phyloP scores from a whole-genome alignment of 2,113 vertebrate genomes.

The Pseudorhombus dupliciocellatus region DNA sequence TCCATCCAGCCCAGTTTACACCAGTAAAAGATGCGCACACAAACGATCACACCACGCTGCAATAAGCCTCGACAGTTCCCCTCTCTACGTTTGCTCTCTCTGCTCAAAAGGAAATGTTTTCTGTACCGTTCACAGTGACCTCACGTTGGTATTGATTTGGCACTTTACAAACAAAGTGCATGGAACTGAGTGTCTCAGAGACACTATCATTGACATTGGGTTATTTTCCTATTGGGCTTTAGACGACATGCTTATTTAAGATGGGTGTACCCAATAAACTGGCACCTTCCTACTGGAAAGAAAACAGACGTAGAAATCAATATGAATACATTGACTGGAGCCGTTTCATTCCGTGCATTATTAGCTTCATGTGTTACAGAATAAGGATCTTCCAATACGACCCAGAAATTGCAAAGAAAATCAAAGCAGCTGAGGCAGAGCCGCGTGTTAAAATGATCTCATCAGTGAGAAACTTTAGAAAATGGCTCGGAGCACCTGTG shows the following conservation, averaged over 20 bases:
- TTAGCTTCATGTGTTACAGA: background rate
- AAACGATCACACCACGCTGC: conserved; percentile 33
- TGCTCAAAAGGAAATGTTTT: conserved; percentile 29
- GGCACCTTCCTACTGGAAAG: too few relatives aligned
- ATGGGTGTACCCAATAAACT: too few relatives aligned
- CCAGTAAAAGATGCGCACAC: conserved; percentile 48
- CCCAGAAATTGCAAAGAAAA: conserved; percentile 1
- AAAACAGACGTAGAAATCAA: too few relatives aligned
- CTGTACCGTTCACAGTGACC: background rate
- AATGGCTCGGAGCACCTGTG: conserved; percentile 17
- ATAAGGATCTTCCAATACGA: conserved; percentile 3
- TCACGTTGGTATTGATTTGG: too few relatives aligned
- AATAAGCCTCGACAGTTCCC: conserved; percentile 38
- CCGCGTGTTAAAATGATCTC: conserved; percentile 13
- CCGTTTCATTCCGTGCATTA: too few relatives aligned
- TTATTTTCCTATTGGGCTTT: too few relatives aligned
- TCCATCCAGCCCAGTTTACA: conserved; percentile 27
- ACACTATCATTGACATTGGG: too few relatives aligned
- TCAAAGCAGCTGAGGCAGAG: background rate
- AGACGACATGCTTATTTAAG: too few relatives aligned
- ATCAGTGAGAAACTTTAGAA: background rate
- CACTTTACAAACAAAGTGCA: too few relatives aligned
- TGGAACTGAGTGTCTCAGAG: too few relatives aligned
- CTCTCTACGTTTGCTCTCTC: conserved; percentile 48
- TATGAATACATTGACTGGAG: too few relatives aligned